A percentile compares a stretch with the other conserved stretches of the same genome.
Evolutionary conservation across 2,113 vertebrate genomes (phyloP).

Genomic region (Pseudorasbora parva): DNA sequence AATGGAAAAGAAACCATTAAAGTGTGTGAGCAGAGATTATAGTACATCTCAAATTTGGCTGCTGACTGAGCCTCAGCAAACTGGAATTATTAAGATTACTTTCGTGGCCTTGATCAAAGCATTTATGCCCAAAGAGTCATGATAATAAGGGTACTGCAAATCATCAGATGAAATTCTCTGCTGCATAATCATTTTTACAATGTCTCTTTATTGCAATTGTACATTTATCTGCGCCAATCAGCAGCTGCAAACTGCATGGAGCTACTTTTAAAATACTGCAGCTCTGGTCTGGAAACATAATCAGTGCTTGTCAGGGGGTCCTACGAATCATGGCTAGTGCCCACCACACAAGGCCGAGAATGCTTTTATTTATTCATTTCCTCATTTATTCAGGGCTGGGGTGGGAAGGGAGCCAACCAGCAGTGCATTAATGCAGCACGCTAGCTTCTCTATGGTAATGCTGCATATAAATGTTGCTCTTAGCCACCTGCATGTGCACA

Average conservation of each 20-base stretch:
- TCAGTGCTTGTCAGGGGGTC: constrained; percentile 21
- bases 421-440: constrained; percentile 40
- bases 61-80: background rate
- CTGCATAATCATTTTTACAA: background rate
- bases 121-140: background rate
- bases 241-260: background rate
- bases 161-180: background rate
- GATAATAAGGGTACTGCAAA: background rate
- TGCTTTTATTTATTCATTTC: constrained; percentile 51
- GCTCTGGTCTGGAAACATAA: constrained; percentile 8
- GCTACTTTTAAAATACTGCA: constrained; percentile 17
- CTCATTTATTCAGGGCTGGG: constrained; percentile 48
- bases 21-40: background rate
- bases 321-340: constrained; percentile 4
- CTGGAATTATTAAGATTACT: background rate
- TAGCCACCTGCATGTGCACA: constrained; percentile 17
- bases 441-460: constrained; percentile 44
- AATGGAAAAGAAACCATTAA: background rate
- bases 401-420: constrained; percentile 17
- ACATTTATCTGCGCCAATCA: constrained; percentile 17
- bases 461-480: constrained; percentile 39
- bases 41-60: background rate
- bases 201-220: background rate
- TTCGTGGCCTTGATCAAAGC: background rate
- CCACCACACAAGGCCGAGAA: constrained; percentile 10